These are phyloP conservation scores for Caradrina kadenii DNA, from an alignment of 2,888 invertebrate species.

Conservation along the genomic window DNA sequence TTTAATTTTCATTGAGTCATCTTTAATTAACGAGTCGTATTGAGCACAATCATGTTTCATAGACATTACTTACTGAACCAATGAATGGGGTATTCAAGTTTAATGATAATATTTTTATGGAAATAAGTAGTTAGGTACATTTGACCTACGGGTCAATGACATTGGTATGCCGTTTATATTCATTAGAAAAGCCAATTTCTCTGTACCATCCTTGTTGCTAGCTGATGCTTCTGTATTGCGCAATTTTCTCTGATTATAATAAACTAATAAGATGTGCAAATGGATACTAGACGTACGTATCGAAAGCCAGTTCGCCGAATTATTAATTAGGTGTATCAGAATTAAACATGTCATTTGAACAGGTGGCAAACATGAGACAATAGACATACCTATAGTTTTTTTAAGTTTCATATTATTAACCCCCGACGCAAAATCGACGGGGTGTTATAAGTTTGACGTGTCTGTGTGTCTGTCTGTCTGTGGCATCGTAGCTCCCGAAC, in stretches of 20 bases:
- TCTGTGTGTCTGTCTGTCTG: no score
- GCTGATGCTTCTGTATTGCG: background rate
- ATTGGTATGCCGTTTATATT: no score
- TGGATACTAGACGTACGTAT: background rate
- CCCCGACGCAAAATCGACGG: no score
- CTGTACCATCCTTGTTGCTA: background rate
- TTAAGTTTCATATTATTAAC: no score
- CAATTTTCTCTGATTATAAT: background rate
- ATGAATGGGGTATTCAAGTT: conserved; percentile 1
- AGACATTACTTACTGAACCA: conserved; percentile 15
- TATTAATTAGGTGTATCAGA: background rate
- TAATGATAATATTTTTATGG: conserved; percentile 14
- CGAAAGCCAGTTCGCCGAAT: conserved; percentile 7
- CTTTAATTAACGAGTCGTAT: conserved; percentile 44
- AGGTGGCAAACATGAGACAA: conserved; percentile 6
- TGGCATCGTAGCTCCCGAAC: no score
- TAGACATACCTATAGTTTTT: background rate
- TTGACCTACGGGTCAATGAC: background rate
- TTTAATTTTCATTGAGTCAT: conserved; percentile 58
- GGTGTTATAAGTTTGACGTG: no score
- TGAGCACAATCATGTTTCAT: conserved; percentile 43
- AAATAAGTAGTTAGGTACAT: background rate
- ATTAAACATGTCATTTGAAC: conserved; percentile 2
- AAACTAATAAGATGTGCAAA: conserved; percentile 6
- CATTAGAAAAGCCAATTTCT: no score